Evolutionary conservation across 1,140 invertebrate species (phyloP).

Genomic region (Drosophila micromelanica): DNA sequence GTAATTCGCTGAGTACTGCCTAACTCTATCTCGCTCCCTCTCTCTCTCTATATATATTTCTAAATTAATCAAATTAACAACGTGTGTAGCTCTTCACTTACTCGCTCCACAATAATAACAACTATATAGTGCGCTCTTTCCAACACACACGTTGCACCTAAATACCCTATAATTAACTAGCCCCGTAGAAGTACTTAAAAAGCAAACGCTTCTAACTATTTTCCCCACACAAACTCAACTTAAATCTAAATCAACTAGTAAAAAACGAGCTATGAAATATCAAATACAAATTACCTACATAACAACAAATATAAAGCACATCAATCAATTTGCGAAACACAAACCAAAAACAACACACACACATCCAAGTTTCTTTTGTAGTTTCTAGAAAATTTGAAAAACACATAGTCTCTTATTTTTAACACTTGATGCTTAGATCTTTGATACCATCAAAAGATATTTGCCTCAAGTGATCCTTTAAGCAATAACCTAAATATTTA

Average conservation of each 20-base stretch:
- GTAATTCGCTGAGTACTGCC: slow-evolving; percentile 43
- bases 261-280: slow-evolving; percentile 80
- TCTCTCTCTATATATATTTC: slow-evolving; percentile 35
- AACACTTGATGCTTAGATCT: slow-evolving; percentile 4
- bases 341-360: slow-evolving; percentile 17
- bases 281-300: slow-evolving; percentile 76
- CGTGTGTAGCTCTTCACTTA: slow-evolving; percentile 77
- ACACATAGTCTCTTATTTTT: not conserved
- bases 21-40: slow-evolving; percentile 32
- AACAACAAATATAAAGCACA: slow-evolving; percentile 81
- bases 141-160: slow-evolving; percentile 69
- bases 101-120: slow-evolving; percentile 42
- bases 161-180: slow-evolving; percentile 50
- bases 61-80: slow-evolving; percentile 48
- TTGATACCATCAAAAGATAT: not conserved
- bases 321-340: slow-evolving; percentile 53
- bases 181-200: slow-evolving; percentile 52
- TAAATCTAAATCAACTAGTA: slow-evolving; percentile 59
- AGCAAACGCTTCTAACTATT: slow-evolving; percentile 66
- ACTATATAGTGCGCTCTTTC: slow-evolving; percentile 64
- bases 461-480: slow-evolving; percentile 13
- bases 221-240: slow-evolving; percentile 58
- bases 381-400: not conserved
- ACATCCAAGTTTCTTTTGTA: slow-evolving; percentile 14
- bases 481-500: not conserved